Evolutionary conservation across 2,113 vertebrate genomes (phyloP).

Genomic region (Rhynchopsitta pachyrhyncha): DNA sequence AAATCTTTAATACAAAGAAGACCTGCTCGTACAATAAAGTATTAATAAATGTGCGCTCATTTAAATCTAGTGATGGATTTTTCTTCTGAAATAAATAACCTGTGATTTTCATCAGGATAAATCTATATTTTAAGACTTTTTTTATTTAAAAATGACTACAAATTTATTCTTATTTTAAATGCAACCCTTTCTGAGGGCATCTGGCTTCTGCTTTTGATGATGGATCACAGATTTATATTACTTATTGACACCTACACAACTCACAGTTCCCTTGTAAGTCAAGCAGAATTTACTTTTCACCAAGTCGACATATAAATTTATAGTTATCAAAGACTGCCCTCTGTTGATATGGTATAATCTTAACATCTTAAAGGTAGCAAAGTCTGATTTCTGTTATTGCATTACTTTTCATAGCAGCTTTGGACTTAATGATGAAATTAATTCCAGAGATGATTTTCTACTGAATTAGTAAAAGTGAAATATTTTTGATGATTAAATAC

Average conservation of each 20-base stretch:
- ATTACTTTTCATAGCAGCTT: not conserved
- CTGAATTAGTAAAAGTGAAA: not conserved
- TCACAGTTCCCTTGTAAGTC: not conserved
- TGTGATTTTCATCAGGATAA: not conserved
- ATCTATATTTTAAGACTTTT: not conserved
- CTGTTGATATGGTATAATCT: conserved; percentile 23
- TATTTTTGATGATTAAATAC: not conserved
- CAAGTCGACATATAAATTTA: not conserved
- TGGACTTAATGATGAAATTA: not conserved
- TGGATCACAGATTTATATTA: not conserved
- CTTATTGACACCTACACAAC: not conserved
- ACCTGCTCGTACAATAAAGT: not conserved
- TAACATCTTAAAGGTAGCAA: not conserved
- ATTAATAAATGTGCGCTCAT: not conserved
- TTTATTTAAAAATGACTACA: not conserved
- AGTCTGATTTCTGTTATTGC: not conserved
- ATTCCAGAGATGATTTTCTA: not conserved
- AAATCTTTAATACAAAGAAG: not conserved
- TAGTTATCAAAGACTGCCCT: conserved; percentile 51
- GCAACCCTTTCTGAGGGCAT: not conserved
- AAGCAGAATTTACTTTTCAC: not conserved
- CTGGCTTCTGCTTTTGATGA: not conserved
- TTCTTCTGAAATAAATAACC: not conserved
- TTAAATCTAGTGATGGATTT: not conserved
- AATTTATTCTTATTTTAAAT: not conserved